Conservation (phyloP, 35 echinoderm and acorn worm species). For the Eucidaris tribuloides region DNA sequence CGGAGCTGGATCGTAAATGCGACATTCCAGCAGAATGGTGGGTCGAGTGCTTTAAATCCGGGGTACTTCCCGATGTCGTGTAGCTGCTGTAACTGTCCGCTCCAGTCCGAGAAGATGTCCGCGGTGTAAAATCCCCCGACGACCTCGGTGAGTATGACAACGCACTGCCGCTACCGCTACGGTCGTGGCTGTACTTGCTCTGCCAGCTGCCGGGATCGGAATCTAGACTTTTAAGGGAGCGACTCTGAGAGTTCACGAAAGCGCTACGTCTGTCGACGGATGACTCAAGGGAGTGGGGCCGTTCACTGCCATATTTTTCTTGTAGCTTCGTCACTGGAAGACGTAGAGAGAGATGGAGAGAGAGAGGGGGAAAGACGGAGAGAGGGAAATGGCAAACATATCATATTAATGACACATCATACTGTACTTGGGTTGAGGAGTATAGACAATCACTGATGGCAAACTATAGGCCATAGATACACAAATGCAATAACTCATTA, state of each 20-base stretch:
- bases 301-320: conserved; percentile 51
- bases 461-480: no score
- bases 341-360: conserved; percentile 13
- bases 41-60: background rate
- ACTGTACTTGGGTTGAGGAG: background rate
- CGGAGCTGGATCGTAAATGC: background rate
- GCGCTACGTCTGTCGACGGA: conserved; percentile 34
- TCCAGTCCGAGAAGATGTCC: background rate
- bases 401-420: conserved; percentile 26
- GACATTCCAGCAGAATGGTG: background rate
- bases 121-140: conserved; percentile 9
- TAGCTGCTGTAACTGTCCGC: conserved; percentile 11
- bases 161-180: background rate
- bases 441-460: no score
- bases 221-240: conserved; percentile 40
- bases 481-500: no score
- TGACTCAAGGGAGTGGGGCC: conserved; percentile 51
- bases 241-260: background rate
- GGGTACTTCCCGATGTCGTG: background rate
- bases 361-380: background rate
- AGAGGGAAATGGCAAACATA: conserved; percentile 6
- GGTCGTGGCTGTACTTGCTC: conserved; percentile 2
- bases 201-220: background rate
- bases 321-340: conserved; percentile 69
- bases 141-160: background rate